Evolutionary conservation across 2,888 invertebrate species (phyloP), one percentile per base, ranked within the genome.

Genomic region (Mesorhabditis spiculigera): DNA sequence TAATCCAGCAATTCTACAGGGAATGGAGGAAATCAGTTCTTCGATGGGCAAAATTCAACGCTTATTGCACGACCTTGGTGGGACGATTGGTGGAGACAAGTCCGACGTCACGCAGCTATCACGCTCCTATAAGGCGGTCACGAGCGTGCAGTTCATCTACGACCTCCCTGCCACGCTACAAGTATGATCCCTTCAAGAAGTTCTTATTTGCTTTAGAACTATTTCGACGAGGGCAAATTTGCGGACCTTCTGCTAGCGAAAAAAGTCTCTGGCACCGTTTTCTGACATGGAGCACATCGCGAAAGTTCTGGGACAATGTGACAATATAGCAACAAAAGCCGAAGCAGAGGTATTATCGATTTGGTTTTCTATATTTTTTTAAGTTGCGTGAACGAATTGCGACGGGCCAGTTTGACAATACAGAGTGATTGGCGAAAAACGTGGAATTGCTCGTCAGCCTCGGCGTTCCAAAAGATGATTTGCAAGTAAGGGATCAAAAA

Each of bases 1-100:
- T 28, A 63, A 28, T 16, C n/a, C 3, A 13, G 4, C 4, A 16
- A 13, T 4, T 63, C 16, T 63, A 10, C 63, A 63, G 41, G 95
- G 95, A 88, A 96, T 98, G 93, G 94, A 94, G 86, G 90, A 92
- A 70, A 87, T 98, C 0, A 93, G 93, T 58, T 66, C 71, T 6
- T 82, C 77, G 28, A 85, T 85, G 82, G 69, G 77, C n/a, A 74
- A 74, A 6, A 85, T 85, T 5, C 80, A 82, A 1, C 62, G 68
- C 5, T 68, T 85, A 10, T 82, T 82, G 13, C 75, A 73, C 10
- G 71, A 75, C 6, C 65, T 84, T 5, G 71, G 73, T 41, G 78
- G 76, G 16, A 75, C 75, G n/a, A 69, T 78, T 45, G 74, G 77
- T 4, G 75, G 73, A 16, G 77, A 82, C 61, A 73, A 80, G 6